These are phyloP conservation scores for Chesias legatella DNA, from an alignment of 2,888 invertebrate species.

Conservation along the genomic window DNA sequence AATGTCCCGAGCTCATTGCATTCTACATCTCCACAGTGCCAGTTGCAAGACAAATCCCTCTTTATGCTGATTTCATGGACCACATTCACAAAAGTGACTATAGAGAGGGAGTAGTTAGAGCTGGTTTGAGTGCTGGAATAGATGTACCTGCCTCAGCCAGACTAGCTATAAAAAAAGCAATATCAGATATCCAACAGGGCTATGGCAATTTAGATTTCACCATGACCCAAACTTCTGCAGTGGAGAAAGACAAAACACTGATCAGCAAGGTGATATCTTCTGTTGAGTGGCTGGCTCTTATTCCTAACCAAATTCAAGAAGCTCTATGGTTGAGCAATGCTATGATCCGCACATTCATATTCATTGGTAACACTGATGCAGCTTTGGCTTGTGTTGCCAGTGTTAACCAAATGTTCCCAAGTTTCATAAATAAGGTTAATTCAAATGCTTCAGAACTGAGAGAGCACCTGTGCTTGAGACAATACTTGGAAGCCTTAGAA, in stretches of 20 bases:
- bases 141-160: constrained; percentile 92
- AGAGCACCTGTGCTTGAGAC: constrained; percentile 93
- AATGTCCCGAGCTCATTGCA: constrained; percentile 89
- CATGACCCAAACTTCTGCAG: constrained; percentile 84
- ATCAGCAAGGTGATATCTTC: constrained; percentile 73
- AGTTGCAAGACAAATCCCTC: constrained; percentile 60
- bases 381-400: constrained; percentile 85
- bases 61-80: constrained; percentile 87
- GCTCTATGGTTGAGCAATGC: constrained; percentile 93
- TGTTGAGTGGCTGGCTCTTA: constrained; percentile 92
- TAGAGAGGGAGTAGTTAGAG: constrained; percentile 83
- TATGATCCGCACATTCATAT: constrained; percentile 91
- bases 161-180: constrained; percentile 89
- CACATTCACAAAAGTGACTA: constrained; percentile 83
- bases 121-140: constrained; percentile 86
- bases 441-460: constrained; percentile 77
- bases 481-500: constrained; percentile 93
- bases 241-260: constrained; percentile 68
- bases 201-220: constrained; percentile 77
- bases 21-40: constrained; percentile 92
- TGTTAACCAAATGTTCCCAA: constrained; percentile 60
- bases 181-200: constrained; percentile 65
- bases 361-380: constrained; percentile 89
- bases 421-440: constrained; percentile 61
- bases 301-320: constrained; percentile 88